Base-by-base conservation (phyloP, 2,113 vertebrate species). In the Pseudonaja textilis region DNA sequence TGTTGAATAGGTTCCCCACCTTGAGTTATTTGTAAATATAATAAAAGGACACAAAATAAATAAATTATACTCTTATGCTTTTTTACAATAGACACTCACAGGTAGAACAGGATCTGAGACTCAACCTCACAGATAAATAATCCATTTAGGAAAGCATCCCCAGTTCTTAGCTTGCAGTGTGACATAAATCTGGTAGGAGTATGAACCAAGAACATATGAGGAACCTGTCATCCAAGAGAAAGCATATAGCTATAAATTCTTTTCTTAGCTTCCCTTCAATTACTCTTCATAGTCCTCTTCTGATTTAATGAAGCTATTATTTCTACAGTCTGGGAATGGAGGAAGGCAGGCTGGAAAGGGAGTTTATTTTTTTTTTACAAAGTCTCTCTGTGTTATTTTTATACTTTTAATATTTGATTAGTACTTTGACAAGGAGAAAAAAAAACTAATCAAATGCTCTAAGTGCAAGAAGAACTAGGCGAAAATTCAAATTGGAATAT, bases 261-360 rank as follows among this genome's bases (percentile, higher is more conserved):
- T 94, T 95, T 85, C 93, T 91, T 96, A 95, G 95, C 93, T 95
- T 96, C 92, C 90, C 42, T 91, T 59, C 54, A 85, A 59, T 29
- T 90, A 34, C 9, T 94, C 94, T 90, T 90, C 69, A 91, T 93
- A 94, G 93, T 94, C 64, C 56, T 56, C 85, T 26, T 92, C 92
- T 89, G 94, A 26, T 91, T n/a, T 87, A 89, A 92, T 94, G 55
- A 94, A 85, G 86, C 91, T 94, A 90, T 95, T 96, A 93, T 87
- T 95, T 26, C n/a, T 91, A 69, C n/a, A 95, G 52, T 85, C 55
- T 52, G 64, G 89, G 20, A 95, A 95, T 74, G 23, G 90, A 91
- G 85, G 86, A 10, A 74, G 57, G 47, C 74, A 52, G 34, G 93
- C 95, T 92, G 29, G 47, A 90, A 39, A 39, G n/a, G n/a, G 55